Conservation (phyloP, 2,797 vertebrate species). For the Spheniscus humboldti region DNA sequence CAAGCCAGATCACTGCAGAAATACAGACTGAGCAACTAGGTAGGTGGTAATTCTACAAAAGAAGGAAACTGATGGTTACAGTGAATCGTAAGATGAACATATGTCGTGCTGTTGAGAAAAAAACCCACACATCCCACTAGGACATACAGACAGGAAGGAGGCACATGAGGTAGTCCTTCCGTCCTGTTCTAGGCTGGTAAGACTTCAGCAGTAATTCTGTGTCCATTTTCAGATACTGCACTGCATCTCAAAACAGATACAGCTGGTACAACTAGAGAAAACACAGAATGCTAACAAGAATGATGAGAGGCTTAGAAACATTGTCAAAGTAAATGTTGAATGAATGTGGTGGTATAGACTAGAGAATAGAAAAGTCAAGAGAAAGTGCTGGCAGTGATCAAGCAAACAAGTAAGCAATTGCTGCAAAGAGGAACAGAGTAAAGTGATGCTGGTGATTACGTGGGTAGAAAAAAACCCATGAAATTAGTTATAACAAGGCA, state of each 20-base stretch:
- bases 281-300: neutral
- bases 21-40: neutral
- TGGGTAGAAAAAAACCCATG: neutral
- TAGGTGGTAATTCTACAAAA: neutral
- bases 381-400: neutral
- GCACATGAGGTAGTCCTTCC: neutral
- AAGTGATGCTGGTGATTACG: neutral
- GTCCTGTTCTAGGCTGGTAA: neutral
- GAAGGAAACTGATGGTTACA: neutral
- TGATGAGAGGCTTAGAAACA: neutral
- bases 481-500: neutral
- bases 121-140: fast-evolving
- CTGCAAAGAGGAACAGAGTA: neutral
- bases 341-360: neutral
- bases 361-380: neutral
- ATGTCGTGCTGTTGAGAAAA: neutral
- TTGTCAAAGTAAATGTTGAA: neutral
- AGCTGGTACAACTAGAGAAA: neutral
- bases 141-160: neutral
- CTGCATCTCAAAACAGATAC: neutral
- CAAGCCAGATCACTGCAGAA: neutral
- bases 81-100: neutral
- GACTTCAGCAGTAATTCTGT: neutral
- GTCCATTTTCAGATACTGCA: neutral
- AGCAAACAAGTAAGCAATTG: neutral